phyloP scores from a whole-genome alignment of 1,140 invertebrate genomes.

The Pseudomyrmex gracilis region DNA sequence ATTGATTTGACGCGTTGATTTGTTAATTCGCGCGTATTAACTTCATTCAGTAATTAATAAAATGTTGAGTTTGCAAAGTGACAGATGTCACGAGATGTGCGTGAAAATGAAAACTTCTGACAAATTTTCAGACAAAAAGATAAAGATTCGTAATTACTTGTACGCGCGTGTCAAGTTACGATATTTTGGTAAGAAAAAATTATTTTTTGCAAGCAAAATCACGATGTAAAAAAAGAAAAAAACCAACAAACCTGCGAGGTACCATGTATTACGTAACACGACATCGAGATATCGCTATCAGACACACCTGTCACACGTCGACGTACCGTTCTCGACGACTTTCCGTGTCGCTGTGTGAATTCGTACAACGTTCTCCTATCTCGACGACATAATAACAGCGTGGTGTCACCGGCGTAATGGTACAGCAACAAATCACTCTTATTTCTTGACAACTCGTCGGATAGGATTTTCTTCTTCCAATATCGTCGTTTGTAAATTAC shows the following conservation, averaged over 20 bases:
- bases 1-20: no score
- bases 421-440: conserved; percentile 62
- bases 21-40: no score
- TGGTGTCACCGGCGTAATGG: conserved; percentile 29
- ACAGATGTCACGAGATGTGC: no score
- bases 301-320: conserved; percentile 52
- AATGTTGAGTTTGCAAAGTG: no score
- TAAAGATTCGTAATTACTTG: no score
- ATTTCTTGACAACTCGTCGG: conserved; percentile 18
- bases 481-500: conserved; percentile 26
- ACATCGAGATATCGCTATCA: conserved; percentile 62
- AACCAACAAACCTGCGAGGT: not conserved
- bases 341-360: conserved; percentile 53
- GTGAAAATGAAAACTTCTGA: no score
- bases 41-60: no score
- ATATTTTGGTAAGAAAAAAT: no score
- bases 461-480: conserved; percentile 4
- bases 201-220: no score
- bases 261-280: conserved; percentile 34
- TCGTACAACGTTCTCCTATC: conserved; percentile 64
- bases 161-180: no score
- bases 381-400: conserved; percentile 41
- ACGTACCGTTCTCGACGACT: conserved; percentile 48
- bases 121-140: no score
- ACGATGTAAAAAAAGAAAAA: no score